These are phyloP conservation scores for Daktulosphaira vitifoliae DNA, from an alignment of 1,140 invertebrate species.

Conservation along the genomic window DNA sequence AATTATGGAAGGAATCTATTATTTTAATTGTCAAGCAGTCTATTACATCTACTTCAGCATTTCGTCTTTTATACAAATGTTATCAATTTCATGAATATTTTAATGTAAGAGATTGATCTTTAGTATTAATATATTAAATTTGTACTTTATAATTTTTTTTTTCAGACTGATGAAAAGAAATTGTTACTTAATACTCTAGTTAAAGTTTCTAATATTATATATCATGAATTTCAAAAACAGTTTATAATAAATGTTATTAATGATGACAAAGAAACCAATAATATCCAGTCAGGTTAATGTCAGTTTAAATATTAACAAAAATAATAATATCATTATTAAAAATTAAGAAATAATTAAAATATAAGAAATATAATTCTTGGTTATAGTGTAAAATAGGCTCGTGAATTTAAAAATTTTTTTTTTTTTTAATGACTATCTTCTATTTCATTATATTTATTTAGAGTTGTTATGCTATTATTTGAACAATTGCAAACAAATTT, in stretches of 20 bases:
- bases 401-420: too few relatives aligned
- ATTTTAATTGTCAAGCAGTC: conserved; percentile 18
- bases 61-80: conserved; percentile 11
- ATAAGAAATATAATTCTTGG: too few relatives aligned
- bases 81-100: conserved; percentile 15
- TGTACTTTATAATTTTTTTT: background rate
- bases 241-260: background rate
- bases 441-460: too few relatives aligned
- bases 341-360: too few relatives aligned
- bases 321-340: too few relatives aligned
- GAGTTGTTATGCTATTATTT: conserved; percentile 17
- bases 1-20: conserved; percentile 25
- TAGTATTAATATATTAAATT: background rate
- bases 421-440: too few relatives aligned
- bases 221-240: conserved; percentile 17
- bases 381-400: too few relatives aligned
- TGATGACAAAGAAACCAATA: too few relatives aligned
- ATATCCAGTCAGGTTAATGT: too few relatives aligned
- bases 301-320: too few relatives aligned
- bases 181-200: background rate
- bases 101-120: conserved; percentile 6
- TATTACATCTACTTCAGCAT: conserved; percentile 24
- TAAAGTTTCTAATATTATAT: conserved; percentile 29
- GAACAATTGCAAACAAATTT: conserved; percentile 16
- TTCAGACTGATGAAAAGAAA: conserved; percentile 7